phyloP scores from a whole-genome alignment of 2,888 invertebrate genomes.

The Calliopum simillimum region DNA sequence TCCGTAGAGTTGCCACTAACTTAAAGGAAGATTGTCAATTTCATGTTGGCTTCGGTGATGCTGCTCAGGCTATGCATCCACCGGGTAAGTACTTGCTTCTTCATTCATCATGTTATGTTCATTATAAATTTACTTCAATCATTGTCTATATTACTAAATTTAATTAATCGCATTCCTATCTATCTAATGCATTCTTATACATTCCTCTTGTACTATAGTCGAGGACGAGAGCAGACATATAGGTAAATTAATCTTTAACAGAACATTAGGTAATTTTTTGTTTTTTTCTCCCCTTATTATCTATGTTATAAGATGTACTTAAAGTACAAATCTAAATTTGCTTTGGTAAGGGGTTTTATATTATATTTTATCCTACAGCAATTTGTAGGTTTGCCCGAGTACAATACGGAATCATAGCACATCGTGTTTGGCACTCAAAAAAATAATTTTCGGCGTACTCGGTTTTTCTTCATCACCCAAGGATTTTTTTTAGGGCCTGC shows the following conservation, averaged over 20 bases:
- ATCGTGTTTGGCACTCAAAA: no score
- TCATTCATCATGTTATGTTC: no score
- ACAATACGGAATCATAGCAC: no score
- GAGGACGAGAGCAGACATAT: constrained; percentile 35
- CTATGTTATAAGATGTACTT: neutral
- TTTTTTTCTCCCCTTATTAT: constrained; percentile 16
- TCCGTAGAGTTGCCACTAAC: constrained; percentile 85
- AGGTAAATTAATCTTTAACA: constrained; percentile 46
- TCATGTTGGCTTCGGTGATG: constrained; percentile 89
- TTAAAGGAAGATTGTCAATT: constrained; percentile 97
- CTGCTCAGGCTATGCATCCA: constrained; percentile 86
- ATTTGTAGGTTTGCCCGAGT: no score
- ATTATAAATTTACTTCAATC: neutral
- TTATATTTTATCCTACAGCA: no score
- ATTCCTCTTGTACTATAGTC: constrained; percentile 25
- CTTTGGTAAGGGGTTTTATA: no score
- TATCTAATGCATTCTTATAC: constrained; percentile 17
- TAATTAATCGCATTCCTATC: constrained; percentile 14
- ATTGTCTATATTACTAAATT: neutral
- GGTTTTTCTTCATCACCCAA: no score
- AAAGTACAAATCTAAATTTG: no score
- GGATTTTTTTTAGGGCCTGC: no score
- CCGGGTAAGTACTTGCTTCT: constrained; percentile 70
- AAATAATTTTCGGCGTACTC: no score
- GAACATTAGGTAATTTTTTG: constrained; percentile 47